These are phyloP conservation scores for Thera britannica DNA, from an alignment of 2,888 invertebrate genomes.

Conservation along the genomic window DNA sequence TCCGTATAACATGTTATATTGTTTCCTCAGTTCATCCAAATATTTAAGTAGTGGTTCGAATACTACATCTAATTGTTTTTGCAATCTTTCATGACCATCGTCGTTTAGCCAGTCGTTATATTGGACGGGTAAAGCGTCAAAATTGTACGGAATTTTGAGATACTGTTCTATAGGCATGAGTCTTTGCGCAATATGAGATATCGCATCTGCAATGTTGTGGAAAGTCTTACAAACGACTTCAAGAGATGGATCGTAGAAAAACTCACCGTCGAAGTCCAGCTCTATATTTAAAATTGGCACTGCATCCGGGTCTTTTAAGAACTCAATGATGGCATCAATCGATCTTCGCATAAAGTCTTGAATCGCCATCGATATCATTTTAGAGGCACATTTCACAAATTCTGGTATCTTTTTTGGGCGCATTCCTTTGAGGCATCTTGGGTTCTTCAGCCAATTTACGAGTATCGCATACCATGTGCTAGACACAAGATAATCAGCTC, in stretches of 20 bases:
- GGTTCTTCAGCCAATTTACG: slow-evolving; percentile 77
- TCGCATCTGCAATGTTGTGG: slow-evolving; percentile 83
- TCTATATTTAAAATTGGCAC: slow-evolving; percentile 87
- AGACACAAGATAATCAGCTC: slow-evolving; percentile 73
- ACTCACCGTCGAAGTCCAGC: slow-evolving; percentile 81
- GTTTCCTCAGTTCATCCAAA: slow-evolving; percentile 75
- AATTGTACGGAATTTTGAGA: slow-evolving; percentile 68
- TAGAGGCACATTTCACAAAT: slow-evolving; percentile 75
- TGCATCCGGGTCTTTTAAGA: slow-evolving; percentile 77
- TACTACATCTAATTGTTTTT: slow-evolving; percentile 77
- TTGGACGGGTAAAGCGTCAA: slow-evolving; percentile 82
- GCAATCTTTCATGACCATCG: slow-evolving; percentile 81
- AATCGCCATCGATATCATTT: slow-evolving; percentile 84
- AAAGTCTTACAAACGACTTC: slow-evolving; percentile 83
- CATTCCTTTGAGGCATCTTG: slow-evolving; percentile 74
- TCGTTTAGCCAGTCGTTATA: slow-evolving; percentile 84
- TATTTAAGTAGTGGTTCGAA: slow-evolving; percentile 85
- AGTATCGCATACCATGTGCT: slow-evolving; percentile 77
- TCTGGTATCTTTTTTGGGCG: slow-evolving; percentile 64
- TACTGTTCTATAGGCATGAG: slow-evolving; percentile 85
- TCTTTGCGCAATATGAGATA: slow-evolving; percentile 83
- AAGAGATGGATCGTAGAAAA: slow-evolving; percentile 86
- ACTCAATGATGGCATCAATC: slow-evolving; percentile 85
- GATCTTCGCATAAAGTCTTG: slow-evolving; percentile 88
- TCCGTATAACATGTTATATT: slow-evolving; percentile 85